Conservation (phyloP, 2,888 invertebrate species). For the Phaonia tiefii region DNA sequence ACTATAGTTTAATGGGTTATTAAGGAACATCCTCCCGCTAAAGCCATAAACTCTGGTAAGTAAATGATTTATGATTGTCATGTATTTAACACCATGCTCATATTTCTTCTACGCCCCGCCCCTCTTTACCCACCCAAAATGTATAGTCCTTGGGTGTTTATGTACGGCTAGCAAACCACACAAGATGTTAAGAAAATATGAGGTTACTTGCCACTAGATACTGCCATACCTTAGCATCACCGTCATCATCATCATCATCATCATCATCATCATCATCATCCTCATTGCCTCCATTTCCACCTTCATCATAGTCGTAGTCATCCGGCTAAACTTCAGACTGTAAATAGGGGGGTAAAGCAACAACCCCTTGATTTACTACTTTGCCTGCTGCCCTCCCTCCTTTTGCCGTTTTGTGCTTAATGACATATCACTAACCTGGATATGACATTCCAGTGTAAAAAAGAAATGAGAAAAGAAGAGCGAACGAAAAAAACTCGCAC, state of each 20-base stretch:
- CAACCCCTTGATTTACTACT: neutral
- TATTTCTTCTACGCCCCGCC: conserved; percentile 7
- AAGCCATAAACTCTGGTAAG: conserved; percentile 47
- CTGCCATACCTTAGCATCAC: neutral
- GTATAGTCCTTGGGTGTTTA: neutral
- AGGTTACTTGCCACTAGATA: neutral
- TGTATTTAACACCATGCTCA: conserved; percentile 33
- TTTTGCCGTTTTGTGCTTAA: conserved; percentile 41
- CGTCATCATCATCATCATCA: neutral
- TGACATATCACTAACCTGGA: conserved; percentile 49
- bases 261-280: neutral
- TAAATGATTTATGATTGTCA: conserved; percentile 67
- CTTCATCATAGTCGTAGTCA: neutral
- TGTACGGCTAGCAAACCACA: conserved; percentile 32
- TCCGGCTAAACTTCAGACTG: neutral
- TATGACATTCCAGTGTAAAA: conserved; percentile 45
- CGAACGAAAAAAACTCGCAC: neutral
- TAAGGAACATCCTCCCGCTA: conserved; percentile 50
- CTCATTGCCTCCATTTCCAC: neutral
- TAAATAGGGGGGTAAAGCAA: neutral
- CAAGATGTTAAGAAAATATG: conserved; percentile 20
- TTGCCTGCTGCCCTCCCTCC: neutral
- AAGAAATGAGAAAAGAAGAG: neutral
- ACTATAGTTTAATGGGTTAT: conserved; percentile 65
- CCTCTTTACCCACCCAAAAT: neutral